These are phyloP conservation scores for Phortica magna DNA, from an alignment of 2,888 invertebrate genomes.

Conservation along the genomic window DNA sequence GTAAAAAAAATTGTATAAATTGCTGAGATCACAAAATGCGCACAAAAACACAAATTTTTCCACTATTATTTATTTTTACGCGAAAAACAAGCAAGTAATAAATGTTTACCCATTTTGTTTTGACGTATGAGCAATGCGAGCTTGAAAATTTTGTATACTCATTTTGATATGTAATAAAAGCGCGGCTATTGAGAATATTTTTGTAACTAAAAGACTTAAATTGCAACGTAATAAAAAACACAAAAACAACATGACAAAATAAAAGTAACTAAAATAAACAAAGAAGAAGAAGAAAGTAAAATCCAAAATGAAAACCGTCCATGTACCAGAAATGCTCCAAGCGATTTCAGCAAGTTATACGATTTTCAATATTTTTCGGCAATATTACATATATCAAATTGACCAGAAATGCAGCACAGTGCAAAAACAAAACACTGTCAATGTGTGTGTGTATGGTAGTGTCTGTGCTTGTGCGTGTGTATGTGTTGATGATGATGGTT, in stretches of 20 bases:
- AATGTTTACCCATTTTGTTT: too few species aligned
- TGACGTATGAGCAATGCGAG: too few species aligned
- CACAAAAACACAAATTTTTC: slow-evolving; percentile 27
- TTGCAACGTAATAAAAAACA: slow-evolving; percentile 34
- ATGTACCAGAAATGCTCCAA: slow-evolving; percentile 52
- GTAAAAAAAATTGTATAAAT: slow-evolving; percentile 53
- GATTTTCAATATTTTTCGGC: slow-evolving; percentile 40
- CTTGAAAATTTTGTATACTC: neutral
- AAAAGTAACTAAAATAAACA: neutral
- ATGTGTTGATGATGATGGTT: neutral
- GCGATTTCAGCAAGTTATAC: slow-evolving; percentile 58
- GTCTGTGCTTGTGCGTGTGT: neutral
- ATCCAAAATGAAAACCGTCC: slow-evolving; percentile 59
- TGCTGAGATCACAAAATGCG: slow-evolving; percentile 54
- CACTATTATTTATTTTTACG: slow-evolving; percentile 6
- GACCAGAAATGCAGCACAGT: slow-evolving; percentile 10
- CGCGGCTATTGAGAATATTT: slow-evolving; percentile 46
- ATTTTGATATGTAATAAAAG: neutral
- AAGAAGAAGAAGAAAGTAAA: slow-evolving; percentile 21
- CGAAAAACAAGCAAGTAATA: neutral
- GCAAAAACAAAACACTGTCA: slow-evolving; percentile 18
- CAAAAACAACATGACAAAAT: neutral
- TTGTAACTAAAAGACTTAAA: slow-evolving; percentile 62
- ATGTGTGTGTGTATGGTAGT: neutral
- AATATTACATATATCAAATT: slow-evolving; percentile 1